Percentiles rank a stretch among this genome's conserved stretches.
phyloP scores from a whole-genome alignment of 2,797 vertebrate species.

The Poecilia velifera region DNA sequence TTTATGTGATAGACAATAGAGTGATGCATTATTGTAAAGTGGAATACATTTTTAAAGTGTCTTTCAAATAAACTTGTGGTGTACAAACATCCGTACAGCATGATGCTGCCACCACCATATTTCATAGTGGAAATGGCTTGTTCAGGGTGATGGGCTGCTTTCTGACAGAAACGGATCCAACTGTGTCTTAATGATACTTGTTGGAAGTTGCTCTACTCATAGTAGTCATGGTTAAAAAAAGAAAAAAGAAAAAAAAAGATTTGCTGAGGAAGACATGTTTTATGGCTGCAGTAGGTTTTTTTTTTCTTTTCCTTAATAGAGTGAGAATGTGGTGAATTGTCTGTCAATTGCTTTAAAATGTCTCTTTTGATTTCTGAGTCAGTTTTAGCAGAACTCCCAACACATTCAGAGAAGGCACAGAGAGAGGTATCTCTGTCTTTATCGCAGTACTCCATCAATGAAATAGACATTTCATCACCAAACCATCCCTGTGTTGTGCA shows the following conservation, averaged over 20 bases:
- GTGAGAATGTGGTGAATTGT: not conserved
- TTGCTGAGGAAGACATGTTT: not conserved
- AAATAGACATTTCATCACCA: not conserved
- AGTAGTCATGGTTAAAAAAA: not conserved
- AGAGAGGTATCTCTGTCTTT: not conserved
- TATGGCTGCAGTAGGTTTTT: not conserved
- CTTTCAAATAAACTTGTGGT: not conserved
- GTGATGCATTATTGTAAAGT: not conserved
- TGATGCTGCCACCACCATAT: not conserved
- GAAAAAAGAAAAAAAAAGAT: not conserved
- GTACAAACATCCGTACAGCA: not conserved
- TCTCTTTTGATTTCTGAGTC: not conserved
- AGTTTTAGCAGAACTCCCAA: not conserved
- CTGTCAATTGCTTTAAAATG: not conserved
- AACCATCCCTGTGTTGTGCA: not conserved
- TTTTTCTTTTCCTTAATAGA: not conserved
- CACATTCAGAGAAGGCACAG: not conserved
- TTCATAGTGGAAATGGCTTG: not conserved
- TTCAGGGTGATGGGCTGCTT: not conserved
- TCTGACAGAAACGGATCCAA: not conserved
- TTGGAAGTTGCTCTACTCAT: not conserved
- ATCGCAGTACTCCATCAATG: not conserved
- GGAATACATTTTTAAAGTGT: not conserved
- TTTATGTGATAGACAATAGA: not conserved
- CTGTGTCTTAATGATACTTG: not conserved